Conservation (phyloP, 2,888 invertebrate genomes). For the Anarsia innoxiella region DNA sequence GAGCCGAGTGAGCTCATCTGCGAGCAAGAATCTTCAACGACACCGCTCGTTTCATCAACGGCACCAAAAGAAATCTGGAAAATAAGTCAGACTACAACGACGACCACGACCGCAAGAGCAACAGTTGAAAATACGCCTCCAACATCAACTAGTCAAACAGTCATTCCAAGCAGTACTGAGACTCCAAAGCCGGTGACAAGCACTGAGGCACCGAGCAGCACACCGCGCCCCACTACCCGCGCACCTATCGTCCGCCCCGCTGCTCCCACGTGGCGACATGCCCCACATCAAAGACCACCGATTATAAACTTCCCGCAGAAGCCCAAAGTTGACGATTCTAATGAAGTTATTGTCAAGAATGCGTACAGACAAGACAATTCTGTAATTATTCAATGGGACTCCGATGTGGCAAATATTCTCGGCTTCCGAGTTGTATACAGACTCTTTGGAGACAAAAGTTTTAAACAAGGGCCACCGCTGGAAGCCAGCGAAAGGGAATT, state of each 20-base stretch:
- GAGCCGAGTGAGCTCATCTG: slow-evolving; percentile 84
- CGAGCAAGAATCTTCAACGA: slow-evolving; percentile 50
- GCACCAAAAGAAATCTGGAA: slow-evolving; percentile 29
- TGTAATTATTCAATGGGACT: slow-evolving; percentile 94
- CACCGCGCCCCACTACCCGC: slow-evolving; percentile 43
- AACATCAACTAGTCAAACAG: slow-evolving; percentile 13
- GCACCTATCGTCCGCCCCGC: slow-evolving; percentile 53
- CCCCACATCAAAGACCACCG: slow-evolving; percentile 79
- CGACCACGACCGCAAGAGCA: slow-evolving; percentile 30
- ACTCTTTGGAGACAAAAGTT: slow-evolving; percentile 91
- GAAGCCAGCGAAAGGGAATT: slow-evolving; percentile 93
- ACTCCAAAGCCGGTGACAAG: slow-evolving; percentile 35
- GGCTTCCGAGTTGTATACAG: slow-evolving; percentile 93
- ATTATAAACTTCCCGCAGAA: slow-evolving; percentile 82
- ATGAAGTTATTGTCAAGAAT: slow-evolving; percentile 89
- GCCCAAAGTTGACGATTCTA: slow-evolving; percentile 78
- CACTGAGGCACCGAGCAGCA: slow-evolving; percentile 38
- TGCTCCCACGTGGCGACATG: slow-evolving; percentile 63
- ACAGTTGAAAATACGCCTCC: slow-evolving; percentile 28
- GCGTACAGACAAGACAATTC: slow-evolving; percentile 90
- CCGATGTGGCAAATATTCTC: slow-evolving; percentile 89
- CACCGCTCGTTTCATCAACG: slow-evolving; percentile 10
- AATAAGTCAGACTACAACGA: slow-evolving; percentile 35
- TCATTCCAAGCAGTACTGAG: slow-evolving; percentile 33
- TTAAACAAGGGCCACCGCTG: slow-evolving; percentile 92